These are phyloP conservation scores for Xestia c-nigrum DNA, from an alignment of 2,888 invertebrate species.

Conservation along the genomic window DNA sequence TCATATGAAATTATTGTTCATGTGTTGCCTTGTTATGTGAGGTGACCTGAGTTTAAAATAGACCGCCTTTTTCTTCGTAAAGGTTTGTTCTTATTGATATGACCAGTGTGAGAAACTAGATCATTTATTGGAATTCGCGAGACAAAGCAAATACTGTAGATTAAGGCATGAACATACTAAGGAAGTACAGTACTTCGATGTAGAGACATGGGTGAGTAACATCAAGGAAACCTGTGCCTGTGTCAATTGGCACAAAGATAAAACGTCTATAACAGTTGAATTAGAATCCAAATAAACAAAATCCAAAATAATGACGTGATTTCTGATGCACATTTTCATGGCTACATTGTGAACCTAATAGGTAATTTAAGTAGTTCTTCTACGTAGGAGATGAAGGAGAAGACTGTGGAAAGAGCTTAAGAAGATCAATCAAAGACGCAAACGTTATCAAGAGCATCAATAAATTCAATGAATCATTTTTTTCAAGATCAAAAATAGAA, in stretches of 20 bases:
- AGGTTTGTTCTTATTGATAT: background rate
- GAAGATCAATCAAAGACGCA: background rate
- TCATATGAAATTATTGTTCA: slow-evolving; percentile 42
- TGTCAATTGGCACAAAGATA: background rate
- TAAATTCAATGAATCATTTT: background rate
- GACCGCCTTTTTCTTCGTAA: background rate
- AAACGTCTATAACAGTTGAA: background rate
- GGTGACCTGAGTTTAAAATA: slow-evolving; percentile 19
- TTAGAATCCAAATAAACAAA: background rate
- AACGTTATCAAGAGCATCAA: background rate
- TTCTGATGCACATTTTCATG: background rate
- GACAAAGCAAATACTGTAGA: background rate
- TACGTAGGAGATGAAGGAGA: too few relatives aligned
- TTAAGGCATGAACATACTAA: background rate
- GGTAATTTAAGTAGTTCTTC: too few relatives aligned
- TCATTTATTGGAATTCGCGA: background rate
- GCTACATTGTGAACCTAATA: background rate
- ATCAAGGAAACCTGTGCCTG: background rate
- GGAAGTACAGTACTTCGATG: background rate
- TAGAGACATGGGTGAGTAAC: background rate
- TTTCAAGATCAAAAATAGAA: background rate
- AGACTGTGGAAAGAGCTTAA: background rate
- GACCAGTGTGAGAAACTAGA: background rate
- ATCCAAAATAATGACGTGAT: background rate
- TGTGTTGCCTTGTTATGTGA: slow-evolving; percentile 8